Conservation (phyloP, 2,113 vertebrate species). For the Larimichthys polyactis region DNA sequence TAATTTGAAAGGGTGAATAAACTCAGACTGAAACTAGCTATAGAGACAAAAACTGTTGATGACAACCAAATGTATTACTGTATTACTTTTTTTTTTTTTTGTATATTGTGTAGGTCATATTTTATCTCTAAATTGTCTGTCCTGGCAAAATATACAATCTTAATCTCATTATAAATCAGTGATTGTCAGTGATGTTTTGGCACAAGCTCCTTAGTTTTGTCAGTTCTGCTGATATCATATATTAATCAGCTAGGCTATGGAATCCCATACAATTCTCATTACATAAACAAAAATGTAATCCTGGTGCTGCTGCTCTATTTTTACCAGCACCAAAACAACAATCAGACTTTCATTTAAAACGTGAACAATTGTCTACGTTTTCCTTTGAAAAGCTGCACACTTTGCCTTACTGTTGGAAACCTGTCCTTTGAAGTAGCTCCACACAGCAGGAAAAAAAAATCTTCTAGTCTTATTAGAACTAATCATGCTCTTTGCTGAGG, state of each 20-base stretch:
- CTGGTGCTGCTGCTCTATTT: neutral
- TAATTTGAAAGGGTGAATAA: too few relatives aligned
- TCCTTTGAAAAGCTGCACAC: neutral
- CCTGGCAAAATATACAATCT: neutral
- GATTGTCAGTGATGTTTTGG: neutral
- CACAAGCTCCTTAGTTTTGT: neutral
- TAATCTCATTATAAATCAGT: neutral
- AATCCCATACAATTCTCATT: slow-evolving; percentile 8
- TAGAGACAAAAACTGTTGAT: neutral
- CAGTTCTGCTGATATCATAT: slow-evolving; percentile 20
- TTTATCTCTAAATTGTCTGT: neutral
- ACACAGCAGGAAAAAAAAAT: slow-evolving; percentile 6
- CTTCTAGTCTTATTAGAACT: slow-evolving; percentile 57
- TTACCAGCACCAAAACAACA: slow-evolving; percentile 10
- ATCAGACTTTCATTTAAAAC: neutral
- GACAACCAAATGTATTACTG: too few relatives aligned
- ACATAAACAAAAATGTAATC: slow-evolving; percentile 4
- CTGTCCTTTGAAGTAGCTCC: slow-evolving; percentile 54
- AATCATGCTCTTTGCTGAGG: slow-evolving; percentile 59
- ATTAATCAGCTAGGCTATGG: slow-evolving; percentile 9
- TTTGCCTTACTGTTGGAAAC: slow-evolving; percentile 38
- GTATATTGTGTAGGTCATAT: neutral
- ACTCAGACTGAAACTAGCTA: too few relatives aligned
- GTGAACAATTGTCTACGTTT: neutral
- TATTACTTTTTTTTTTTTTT: too few relatives aligned